phyloP scores from a whole-genome alignment of 2,797 vertebrate genomes.

The Nothura maculosa region DNA sequence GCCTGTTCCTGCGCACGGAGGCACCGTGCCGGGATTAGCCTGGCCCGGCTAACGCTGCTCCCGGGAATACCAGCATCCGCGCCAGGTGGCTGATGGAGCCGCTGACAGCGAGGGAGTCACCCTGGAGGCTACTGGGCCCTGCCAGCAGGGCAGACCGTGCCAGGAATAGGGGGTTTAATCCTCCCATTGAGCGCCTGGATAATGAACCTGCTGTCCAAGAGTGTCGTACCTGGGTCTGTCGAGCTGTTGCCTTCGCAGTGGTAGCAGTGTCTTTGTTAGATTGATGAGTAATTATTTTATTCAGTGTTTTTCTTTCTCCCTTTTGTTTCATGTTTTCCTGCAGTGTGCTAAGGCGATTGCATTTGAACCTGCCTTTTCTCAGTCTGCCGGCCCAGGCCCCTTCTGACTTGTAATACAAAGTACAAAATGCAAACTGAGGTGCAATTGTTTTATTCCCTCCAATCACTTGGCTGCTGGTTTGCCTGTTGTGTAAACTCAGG shows the following conservation, averaged over 20 bases:
- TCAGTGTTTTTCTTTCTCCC: background rate
- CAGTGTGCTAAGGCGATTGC: background rate
- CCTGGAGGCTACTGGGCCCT: background rate
- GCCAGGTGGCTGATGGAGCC: background rate
- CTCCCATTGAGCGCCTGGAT: background rate
- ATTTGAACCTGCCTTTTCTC: background rate
- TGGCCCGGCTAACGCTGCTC: background rate
- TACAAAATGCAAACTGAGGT: background rate
- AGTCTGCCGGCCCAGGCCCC: background rate
- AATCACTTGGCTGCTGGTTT: background rate
- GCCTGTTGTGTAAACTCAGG: background rate
- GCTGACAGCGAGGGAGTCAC: background rate
- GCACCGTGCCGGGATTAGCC: background rate
- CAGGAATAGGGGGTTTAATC: background rate
- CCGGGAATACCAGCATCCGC: background rate
- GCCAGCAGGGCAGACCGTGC: background rate
- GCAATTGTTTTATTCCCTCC: background rate
- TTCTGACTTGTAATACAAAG: background rate
- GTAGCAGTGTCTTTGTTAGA: slow-evolving; percentile 2
- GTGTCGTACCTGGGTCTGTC: background rate
- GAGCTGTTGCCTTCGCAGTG: background rate
- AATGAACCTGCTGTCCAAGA: slow-evolving; percentile 1
- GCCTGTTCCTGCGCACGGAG: background rate
- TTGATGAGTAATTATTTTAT: background rate
- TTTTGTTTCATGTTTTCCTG: background rate